Percentiles rank a stretch among this genome's conserved stretches.
These are phyloP conservation scores for Agrypnus murinus DNA, from an alignment of 2,888 invertebrate genomes.

Conservation along the genomic window DNA sequence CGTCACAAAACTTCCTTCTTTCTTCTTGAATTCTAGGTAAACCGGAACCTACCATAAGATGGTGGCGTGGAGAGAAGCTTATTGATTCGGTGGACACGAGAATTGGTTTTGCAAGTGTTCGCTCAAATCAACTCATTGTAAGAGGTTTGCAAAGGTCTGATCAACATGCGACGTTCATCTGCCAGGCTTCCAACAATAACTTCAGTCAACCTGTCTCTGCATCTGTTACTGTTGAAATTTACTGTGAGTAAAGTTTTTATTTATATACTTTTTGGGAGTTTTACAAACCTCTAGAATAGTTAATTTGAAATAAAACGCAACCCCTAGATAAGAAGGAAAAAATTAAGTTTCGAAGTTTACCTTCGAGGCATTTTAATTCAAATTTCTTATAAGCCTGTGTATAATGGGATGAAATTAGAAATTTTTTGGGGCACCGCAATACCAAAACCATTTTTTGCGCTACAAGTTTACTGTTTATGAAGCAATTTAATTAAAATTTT, in stretches of 20 bases:
- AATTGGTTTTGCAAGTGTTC: conserved; percentile 72
- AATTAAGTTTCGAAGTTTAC: too few relatives aligned
- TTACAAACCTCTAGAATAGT: too few relatives aligned
- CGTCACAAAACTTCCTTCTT: not conserved
- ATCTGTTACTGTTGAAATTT: conserved; percentile 83
- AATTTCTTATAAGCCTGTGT: too few relatives aligned
- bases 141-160: conserved; percentile 79
- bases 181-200: conserved; percentile 86
- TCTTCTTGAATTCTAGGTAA: conserved; percentile 74
- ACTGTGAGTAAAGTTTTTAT: conserved; percentile 75
- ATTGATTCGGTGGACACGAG: conserved; percentile 76
- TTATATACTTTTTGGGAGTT: too few relatives aligned
- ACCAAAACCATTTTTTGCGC: too few relatives aligned
- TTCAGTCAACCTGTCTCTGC: conserved; percentile 81
- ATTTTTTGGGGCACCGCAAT: too few relatives aligned
- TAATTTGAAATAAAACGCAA: too few relatives aligned
- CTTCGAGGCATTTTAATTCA: too few relatives aligned
- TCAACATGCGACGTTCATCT: conserved; percentile 83
- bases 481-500: too few relatives aligned
- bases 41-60: conserved; percentile 82
- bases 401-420: too few relatives aligned
- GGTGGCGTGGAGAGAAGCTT: conserved; percentile 83
- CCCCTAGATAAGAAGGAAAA: too few relatives aligned
- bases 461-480: too few relatives aligned
- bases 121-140: conserved; percentile 77